phyloP scores from a whole-genome alignment of 1,140 invertebrate genomes.

The Pseudomyrmex concolor region DNA sequence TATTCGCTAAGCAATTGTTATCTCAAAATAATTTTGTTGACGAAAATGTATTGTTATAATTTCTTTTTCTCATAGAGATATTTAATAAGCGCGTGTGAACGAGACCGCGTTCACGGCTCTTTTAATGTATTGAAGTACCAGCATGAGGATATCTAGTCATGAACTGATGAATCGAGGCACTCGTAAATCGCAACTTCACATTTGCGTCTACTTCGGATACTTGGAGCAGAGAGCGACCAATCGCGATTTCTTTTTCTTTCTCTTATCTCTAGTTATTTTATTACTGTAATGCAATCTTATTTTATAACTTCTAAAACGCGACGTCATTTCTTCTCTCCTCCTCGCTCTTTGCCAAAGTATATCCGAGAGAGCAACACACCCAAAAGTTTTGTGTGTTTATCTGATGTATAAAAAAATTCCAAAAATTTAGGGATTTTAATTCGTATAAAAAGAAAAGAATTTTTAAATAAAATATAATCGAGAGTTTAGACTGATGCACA shows the following conservation, averaged over 20 bases:
- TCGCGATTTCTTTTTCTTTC: neutral
- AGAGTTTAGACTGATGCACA: slow-evolving; percentile 72
- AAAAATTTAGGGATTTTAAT: slow-evolving; percentile 7
- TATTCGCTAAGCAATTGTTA: neutral
- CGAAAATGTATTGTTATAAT: too few relatives aligned
- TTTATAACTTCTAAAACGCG: neutral
- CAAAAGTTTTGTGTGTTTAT: slow-evolving; percentile 43
- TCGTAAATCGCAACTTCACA: slow-evolving; percentile 20
- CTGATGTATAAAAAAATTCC: slow-evolving; percentile 33
- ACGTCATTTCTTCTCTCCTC: slow-evolving; percentile 21
- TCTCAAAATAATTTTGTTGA: neutral
- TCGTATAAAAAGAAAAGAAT: neutral
- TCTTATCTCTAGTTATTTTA: slow-evolving; percentile 26
- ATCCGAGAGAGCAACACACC: slow-evolving; percentile 15
- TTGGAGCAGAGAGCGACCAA: neutral
- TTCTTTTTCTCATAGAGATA: too few relatives aligned
- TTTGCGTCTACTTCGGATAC: slow-evolving; percentile 18
- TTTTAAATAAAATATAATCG: slow-evolving; percentile 4
- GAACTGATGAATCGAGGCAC: slow-evolving; percentile 66
- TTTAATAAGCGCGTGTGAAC: too few relatives aligned
- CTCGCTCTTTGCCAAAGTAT: slow-evolving; percentile 35
- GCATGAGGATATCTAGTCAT: slow-evolving; percentile 80
- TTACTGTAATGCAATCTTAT: neutral
- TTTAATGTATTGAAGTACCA: slow-evolving; percentile 66
- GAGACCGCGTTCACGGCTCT: too few relatives aligned